These are phyloP conservation scores for Helobdella robusta DNA, from an alignment of 2,888 invertebrate species.

Conservation along the genomic window DNA sequence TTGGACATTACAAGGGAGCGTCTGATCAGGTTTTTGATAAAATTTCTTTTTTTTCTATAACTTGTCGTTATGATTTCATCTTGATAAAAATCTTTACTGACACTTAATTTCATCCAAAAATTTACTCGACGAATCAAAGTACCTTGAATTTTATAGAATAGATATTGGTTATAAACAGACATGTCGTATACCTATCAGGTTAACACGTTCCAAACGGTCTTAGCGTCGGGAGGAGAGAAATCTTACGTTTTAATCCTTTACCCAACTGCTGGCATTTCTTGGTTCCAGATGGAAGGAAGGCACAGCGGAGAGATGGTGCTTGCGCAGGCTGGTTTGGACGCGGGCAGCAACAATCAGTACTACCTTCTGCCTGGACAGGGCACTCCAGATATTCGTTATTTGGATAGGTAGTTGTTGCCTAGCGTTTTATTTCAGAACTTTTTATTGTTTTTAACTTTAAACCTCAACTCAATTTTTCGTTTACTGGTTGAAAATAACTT, in stretches of 20 bases:
- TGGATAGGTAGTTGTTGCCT: slow-evolving; percentile 60
- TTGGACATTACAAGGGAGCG: slow-evolving; percentile 64
- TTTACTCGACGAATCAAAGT: no score
- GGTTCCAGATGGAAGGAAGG: slow-evolving; percentile 71
- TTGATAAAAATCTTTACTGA: no score
- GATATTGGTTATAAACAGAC: no score
- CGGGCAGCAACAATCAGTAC: slow-evolving; percentile 64
- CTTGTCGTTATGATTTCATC: neutral
- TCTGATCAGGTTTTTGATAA: slow-evolving; percentile 57
- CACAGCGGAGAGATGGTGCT: slow-evolving; percentile 71
- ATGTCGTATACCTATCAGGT: no score
- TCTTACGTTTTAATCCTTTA: slow-evolving; percentile 80
- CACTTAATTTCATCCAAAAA: no score
- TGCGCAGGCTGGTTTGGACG: slow-evolving; percentile 83
- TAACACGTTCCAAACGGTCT: slow-evolving; percentile 76
- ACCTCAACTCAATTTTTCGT: no score
- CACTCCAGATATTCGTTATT: slow-evolving; percentile 71
- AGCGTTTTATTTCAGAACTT: neutral
- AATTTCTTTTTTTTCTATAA: neutral
- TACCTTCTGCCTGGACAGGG: slow-evolving; percentile 76
- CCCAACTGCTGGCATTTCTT: slow-evolving; percentile 76
- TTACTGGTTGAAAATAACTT: no score
- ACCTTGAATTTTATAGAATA: no score
- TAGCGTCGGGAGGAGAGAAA: slow-evolving; percentile 66
- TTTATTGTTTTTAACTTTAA: neutral